Evolutionary conservation across 2,797 vertebrate species (phyloP).

Genomic region (Cyprinella venusta): DNA sequence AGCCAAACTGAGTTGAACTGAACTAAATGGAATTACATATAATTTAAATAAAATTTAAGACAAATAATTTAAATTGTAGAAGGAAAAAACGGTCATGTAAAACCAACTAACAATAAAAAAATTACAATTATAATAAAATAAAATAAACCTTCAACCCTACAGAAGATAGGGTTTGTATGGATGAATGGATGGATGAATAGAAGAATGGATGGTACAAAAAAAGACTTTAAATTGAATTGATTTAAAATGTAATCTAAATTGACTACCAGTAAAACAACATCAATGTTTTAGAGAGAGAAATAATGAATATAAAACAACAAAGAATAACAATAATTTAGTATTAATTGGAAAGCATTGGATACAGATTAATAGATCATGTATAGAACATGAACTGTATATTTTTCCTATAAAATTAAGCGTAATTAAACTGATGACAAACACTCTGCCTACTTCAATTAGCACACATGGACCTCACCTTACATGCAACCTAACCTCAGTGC

Average conservation of each 20-base stretch:
- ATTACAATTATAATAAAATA: not conserved
- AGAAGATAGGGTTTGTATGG: not conserved
- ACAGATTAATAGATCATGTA: not conserved
- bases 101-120: not conserved
- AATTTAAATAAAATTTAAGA: not conserved
- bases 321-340: not conserved
- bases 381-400: not conserved
- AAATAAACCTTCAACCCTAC: not conserved
- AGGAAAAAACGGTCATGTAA: not conserved
- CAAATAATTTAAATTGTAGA: not conserved
- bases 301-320: not conserved
- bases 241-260: not conserved
- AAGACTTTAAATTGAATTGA: not conserved
- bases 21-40: not conserved
- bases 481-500: constrained; percentile 12
- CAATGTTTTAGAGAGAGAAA: not conserved
- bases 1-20: not conserved
- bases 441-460: not conserved
- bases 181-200: not conserved
- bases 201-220: not conserved
- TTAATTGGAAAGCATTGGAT: not conserved
- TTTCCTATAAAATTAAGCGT: not conserved
- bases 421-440: not conserved
- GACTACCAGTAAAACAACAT: not conserved
- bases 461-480: constrained; percentile 34